Conservation (phyloP, 2,888 invertebrate genomes). For the Pterostichus madidus region DNA sequence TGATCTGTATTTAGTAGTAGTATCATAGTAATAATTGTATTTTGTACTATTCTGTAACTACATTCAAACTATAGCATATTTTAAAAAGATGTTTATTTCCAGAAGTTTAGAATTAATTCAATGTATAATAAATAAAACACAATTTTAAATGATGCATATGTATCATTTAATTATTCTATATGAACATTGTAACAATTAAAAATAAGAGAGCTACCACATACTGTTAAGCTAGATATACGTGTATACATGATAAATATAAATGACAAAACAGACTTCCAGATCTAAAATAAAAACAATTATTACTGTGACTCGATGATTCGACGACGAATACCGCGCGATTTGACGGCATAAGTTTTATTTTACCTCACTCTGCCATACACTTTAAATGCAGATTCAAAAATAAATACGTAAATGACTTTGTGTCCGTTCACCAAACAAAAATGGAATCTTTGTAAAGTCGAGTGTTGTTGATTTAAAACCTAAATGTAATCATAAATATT, state of each 20-base stretch:
- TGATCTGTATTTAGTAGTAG: background rate
- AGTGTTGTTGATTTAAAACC: conserved; percentile 72
- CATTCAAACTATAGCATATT: conserved; percentile 3
- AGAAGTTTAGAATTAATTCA: background rate
- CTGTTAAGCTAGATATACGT: conserved; percentile 73
- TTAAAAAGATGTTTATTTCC: conserved; percentile 34
- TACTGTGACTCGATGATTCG: conserved; percentile 66
- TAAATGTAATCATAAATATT: conserved; percentile 76
- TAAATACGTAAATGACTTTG: conserved; percentile 70
- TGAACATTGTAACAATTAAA: conserved; percentile 77
- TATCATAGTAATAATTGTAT: too few relatives aligned
- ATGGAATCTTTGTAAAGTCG: conserved; percentile 68
- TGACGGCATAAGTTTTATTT: conserved; percentile 1
- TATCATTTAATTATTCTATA: conserved; percentile 77
- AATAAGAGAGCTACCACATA: conserved; percentile 78
- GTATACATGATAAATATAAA: conserved; percentile 74
- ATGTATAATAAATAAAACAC: conserved; percentile 66
- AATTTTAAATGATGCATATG: conserved; percentile 70
- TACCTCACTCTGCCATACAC: conserved; percentile 60
- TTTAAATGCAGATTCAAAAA: conserved; percentile 72
- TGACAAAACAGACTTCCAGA: conserved; percentile 74
- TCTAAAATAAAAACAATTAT: conserved; percentile 71
- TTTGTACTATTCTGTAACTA: background rate
- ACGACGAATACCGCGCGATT: conserved; percentile 33
- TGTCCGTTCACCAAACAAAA: conserved; percentile 58